These are phyloP conservation scores for Stenopsyche tienmushanensis DNA, from an alignment of 1,140 invertebrate species.

Conservation along the genomic window DNA sequence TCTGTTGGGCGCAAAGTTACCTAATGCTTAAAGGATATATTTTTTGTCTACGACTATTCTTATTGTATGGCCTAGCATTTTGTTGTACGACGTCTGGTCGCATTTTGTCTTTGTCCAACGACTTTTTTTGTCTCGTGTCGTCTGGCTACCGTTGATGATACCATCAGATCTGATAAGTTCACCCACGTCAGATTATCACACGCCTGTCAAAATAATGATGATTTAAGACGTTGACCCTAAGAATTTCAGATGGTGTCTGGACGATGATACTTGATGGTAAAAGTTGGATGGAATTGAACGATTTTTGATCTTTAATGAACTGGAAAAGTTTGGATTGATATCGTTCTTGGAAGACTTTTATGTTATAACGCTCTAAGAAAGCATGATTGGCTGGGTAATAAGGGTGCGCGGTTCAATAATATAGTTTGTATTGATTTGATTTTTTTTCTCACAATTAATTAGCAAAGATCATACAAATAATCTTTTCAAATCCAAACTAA, in stretches of 20 bases:
- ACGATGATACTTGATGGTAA: too few species aligned
- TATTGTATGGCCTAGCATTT: neutral
- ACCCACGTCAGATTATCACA: constrained; percentile 30
- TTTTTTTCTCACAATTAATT: too few species aligned
- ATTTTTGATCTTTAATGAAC: neutral
- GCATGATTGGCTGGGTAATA: too few species aligned
- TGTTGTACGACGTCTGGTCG: neutral
- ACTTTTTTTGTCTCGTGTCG: neutral
- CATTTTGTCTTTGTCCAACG: neutral
- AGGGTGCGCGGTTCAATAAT: too few species aligned
- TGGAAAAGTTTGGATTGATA: neutral
- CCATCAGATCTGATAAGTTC: constrained; percentile 30
- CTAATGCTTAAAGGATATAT: too few species aligned
- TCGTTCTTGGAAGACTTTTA: neutral
- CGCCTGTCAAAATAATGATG: constrained; percentile 29
- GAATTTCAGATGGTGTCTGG: neutral
- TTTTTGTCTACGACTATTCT: too few species aligned
- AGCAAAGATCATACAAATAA: too few species aligned
- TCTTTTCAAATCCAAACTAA: too few species aligned
- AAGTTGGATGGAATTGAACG: too few species aligned
- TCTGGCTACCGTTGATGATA: constrained; percentile 6
- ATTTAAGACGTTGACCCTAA: constrained; percentile 28
- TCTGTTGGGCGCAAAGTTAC: too few species aligned
- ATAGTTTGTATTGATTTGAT: too few species aligned
- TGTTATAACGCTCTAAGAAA: too few species aligned